Evolutionary conservation across 2,888 invertebrate genomes (phyloP), one percentile per base, ranked within the genome.

Genomic region (Heliconius ismenius): DNA sequence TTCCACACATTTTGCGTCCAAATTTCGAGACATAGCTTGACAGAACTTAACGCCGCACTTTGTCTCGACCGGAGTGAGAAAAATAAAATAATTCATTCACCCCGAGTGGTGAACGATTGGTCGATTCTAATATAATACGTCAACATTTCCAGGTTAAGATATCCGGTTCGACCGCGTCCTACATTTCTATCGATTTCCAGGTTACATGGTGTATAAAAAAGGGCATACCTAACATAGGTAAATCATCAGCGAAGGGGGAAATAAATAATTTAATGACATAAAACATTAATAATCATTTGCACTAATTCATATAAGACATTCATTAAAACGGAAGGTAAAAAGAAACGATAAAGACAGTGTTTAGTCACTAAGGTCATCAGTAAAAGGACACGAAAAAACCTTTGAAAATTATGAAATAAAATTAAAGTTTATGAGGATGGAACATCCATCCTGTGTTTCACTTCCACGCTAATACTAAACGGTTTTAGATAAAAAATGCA

Each of bases 111-210:
- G 11, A 65, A 36, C 65, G n/a, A n/a, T 36, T n/a, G 15, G 39
- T 58, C 58, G 32, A 28, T 70, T 70, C 13, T n/a, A 58, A 70
- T 70, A 58, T 69, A 65, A 39, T 54, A 58, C n/a, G 54, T 54
- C 70, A 70, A 58, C 58, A 54, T 28, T 58, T 54, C 54, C 70
- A 70, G 70, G 70, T 58, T 58, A 70, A 58, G 54, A 70, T 70
- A 28, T n/a, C 36, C 15, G 13, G 70, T 70, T 70, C 32, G 58
- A 70, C n/a, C 36, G 32, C 70, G 70, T 70, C 70, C 70, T 36
- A 70, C 32, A 58, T 70, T 70, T 58, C n/a, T 70, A 70, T 70
- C 32, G 58, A 70, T 36, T 70, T 69, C 54, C 58, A 15, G 28
- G 70, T 70, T 58, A 70, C 32, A 67, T 24, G 39, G 43, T 24